Evolutionary conservation across 2,888 invertebrate species (phyloP).

Genomic region (Idaea dimidiata): DNA sequence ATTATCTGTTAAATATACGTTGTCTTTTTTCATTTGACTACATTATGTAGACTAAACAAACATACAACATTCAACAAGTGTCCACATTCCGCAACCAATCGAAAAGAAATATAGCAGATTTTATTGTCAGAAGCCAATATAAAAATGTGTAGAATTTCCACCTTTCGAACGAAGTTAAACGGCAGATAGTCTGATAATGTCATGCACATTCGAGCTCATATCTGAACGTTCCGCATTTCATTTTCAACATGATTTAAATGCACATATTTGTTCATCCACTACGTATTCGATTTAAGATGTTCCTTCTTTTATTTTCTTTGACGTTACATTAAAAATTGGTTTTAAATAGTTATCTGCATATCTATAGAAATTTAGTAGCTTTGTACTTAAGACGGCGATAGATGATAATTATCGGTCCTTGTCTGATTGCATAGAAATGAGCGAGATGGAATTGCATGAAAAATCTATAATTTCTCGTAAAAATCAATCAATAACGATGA

Average conservation of each 20-base stretch:
- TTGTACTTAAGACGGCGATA: too few species aligned
- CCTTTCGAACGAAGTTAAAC: background rate
- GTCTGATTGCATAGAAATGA: too few species aligned
- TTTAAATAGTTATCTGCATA: too few species aligned
- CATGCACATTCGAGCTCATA: background rate
- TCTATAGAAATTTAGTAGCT: too few species aligned
- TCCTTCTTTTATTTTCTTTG: too few species aligned
- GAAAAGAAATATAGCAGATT: background rate
- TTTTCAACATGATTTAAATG: background rate
- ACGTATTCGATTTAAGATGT: background rate
- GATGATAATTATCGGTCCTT: too few species aligned
- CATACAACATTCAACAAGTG: slow-evolving; percentile 12
- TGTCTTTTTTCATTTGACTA: background rate
- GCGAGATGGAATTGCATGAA: too few species aligned
- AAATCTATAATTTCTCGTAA: too few species aligned
- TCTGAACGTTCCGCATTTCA: slow-evolving; percentile 3
- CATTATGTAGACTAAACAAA: background rate
- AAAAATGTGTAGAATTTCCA: background rate
- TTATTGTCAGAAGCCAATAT: slow-evolving; percentile 17
- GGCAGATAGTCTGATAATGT: background rate
- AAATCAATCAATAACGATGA: too few species aligned
- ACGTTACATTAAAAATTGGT: too few species aligned
- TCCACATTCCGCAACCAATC: slow-evolving; percentile 12
- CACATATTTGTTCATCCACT: slow-evolving; percentile 2
- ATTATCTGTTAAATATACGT: background rate